Percentiles rank a stretch among this genome's conserved stretches.
Conservation (phyloP, 2,797 vertebrate species). For the Hoplostethus atlanticus region DNA sequence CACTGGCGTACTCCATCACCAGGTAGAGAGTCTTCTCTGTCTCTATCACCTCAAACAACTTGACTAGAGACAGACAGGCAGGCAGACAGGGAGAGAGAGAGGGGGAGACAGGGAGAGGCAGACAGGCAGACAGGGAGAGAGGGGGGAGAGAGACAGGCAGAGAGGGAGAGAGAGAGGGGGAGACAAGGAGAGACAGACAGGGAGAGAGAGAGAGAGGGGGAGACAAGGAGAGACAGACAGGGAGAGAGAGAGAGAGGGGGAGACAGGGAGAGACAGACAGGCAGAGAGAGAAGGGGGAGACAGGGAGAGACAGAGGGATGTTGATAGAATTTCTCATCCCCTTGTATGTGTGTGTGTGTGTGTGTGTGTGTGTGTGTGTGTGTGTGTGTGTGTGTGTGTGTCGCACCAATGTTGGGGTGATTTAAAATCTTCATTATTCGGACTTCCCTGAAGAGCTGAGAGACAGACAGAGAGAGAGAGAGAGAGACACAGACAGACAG, state of each 20-base stretch:
- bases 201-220: too few relatives aligned
- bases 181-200: too few relatives aligned
- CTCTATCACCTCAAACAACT: slow-evolving; percentile 95
- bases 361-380: background rate
- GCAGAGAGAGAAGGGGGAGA: too few relatives aligned
- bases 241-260: too few relatives aligned
- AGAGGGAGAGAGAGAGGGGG: too few relatives aligned
- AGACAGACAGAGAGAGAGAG: slow-evolving; percentile 12
- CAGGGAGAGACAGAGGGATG: too few relatives aligned
- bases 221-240: too few relatives aligned
- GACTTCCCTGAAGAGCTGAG: slow-evolving; percentile 96
- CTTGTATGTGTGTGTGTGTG: background rate
- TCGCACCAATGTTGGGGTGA: slow-evolving; percentile 96
- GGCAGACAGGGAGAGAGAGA: background rate
- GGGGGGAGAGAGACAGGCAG: too few relatives aligned
- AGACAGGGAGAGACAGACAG: too few relatives aligned
- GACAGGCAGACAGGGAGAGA: too few relatives aligned
- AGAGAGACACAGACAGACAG: background rate
- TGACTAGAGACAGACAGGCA: slow-evolving; percentile 74
- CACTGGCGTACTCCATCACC: slow-evolving; percentile 96
- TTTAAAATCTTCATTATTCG: slow-evolving; percentile 98
- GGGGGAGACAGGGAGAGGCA: too few relatives aligned
- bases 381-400: slow-evolving; percentile 2
- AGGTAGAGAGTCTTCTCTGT: slow-evolving; percentile 96
- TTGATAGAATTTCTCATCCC: too few relatives aligned